Evolutionary conservation across 2,888 invertebrate species (phyloP).

Genomic region (Odontomyia ornata): DNA sequence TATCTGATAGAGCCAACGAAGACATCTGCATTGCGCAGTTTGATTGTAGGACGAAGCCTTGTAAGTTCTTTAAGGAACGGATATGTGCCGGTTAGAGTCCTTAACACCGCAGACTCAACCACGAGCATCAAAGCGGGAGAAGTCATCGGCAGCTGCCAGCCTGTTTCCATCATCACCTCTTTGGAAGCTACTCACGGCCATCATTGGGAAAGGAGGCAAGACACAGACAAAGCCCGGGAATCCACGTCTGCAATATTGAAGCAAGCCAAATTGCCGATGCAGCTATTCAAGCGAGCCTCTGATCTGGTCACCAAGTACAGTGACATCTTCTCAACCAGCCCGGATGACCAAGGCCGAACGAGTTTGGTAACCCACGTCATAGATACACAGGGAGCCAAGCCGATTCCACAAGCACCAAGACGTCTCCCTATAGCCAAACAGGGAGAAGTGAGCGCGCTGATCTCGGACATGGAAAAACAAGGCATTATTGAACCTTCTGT

Average conservation of each 20-base stretch:
- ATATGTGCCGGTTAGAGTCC: too few relatives aligned
- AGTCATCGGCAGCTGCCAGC: not conserved
- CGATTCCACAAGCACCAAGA: constrained; percentile 13
- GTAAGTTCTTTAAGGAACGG: not conserved
- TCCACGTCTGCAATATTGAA: not conserved
- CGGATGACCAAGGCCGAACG: constrained; percentile 1
- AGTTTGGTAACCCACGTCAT: not conserved
- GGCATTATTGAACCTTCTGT: not conserved
- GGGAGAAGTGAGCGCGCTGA: not conserved
- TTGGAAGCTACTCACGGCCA: not conserved
- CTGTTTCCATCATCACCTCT: not conserved
- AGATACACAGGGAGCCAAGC: not conserved
- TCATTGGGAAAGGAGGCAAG: not conserved
- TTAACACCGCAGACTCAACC: too few relatives aligned
- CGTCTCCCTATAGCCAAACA: constrained; percentile 9
- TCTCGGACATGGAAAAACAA: not conserved
- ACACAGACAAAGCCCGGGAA: not conserved
- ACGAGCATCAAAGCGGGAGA: not conserved
- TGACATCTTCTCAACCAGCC: not conserved
- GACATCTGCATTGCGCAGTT: not conserved
- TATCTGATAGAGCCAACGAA: not conserved
- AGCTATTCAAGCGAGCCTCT: not conserved
- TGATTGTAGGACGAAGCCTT: not conserved
- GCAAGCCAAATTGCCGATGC: not conserved
- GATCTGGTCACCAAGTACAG: not conserved